These are phyloP conservation scores for Chaetodon auriga DNA, from an alignment of 2,113 vertebrate genomes.

Conservation along the genomic window DNA sequence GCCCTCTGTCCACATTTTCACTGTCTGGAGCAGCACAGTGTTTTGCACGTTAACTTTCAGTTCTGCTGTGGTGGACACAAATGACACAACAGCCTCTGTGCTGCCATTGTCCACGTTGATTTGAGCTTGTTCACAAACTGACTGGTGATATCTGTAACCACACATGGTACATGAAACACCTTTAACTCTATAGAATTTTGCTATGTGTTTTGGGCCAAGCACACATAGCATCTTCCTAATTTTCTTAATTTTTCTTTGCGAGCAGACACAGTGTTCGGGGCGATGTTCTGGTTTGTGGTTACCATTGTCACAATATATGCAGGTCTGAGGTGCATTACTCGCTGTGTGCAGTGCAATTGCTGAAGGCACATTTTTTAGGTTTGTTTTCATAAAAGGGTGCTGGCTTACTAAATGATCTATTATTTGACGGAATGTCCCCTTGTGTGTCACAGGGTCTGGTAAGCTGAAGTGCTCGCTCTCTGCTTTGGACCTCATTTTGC, in stretches of 20 bases:
- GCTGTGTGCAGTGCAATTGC: too few species aligned
- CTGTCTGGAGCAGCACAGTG: not conserved
- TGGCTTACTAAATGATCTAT: not conserved
- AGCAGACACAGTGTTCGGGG: too few species aligned
- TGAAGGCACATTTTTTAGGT: not conserved
- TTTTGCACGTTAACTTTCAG: not conserved
- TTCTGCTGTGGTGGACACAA: not conserved
- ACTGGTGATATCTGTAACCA: too few species aligned
- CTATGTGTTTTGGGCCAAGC: too few species aligned
- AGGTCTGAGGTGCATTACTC: too few species aligned
- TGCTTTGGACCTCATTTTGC: slow-evolving; percentile 11
- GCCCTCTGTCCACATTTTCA: not conserved
- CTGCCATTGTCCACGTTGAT: not conserved
- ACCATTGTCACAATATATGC: too few species aligned
- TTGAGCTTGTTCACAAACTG: too few species aligned
- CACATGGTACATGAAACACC: too few species aligned
- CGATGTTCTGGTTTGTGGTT: not conserved
- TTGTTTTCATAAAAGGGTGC: not conserved
- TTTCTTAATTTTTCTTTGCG: too few species aligned
- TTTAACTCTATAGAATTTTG: too few species aligned
- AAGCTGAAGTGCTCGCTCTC: slow-evolving; percentile 5
- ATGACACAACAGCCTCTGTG: not conserved
- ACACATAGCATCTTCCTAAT: too few species aligned
- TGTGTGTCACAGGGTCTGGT: not conserved
- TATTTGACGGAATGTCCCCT: not conserved